Evolutionary conservation across 1,140 invertebrate genomes (phyloP).

Genomic region (Tetragonula clypearis): DNA sequence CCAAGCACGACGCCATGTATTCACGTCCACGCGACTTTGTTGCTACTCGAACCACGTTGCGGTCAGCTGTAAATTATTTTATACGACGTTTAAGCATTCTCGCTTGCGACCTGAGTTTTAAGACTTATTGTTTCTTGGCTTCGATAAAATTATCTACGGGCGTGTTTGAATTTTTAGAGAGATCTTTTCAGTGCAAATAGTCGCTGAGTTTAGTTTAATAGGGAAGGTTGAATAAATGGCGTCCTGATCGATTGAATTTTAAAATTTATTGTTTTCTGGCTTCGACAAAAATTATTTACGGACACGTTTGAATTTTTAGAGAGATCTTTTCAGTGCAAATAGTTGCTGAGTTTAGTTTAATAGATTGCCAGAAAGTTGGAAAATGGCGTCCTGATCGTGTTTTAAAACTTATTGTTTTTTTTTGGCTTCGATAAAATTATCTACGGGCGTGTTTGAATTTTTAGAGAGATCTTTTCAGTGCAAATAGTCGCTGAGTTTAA

Average conservation of each 20-base stretch:
- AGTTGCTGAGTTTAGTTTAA: too few relatives aligned
- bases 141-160: neutral
- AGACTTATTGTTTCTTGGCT: too few relatives aligned
- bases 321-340: too few relatives aligned
- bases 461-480: too few relatives aligned
- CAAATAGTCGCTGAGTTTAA: neutral
- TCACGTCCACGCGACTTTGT: neutral
- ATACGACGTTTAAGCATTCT: neutral
- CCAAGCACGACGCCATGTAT: constrained; percentile 20
- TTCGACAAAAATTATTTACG: neutral
- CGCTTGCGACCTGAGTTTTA: neutral
- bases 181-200: neutral
- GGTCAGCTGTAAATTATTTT: constrained; percentile 16
- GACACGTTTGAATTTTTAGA: too few relatives aligned
- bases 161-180: too few relatives aligned
- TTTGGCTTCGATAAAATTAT: neutral
- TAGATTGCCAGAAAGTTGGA: too few relatives aligned
- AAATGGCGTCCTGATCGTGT: neutral
- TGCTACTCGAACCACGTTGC: too few relatives aligned
- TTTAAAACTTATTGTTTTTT: too few relatives aligned
- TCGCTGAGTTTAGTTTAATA: neutral
- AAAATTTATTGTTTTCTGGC: too few relatives aligned
- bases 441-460: neutral
- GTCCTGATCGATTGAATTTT: neutral
- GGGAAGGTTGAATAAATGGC: neutral